phyloP scores from a whole-genome alignment of 2,888 invertebrate species.

The Bombylius discolor region DNA sequence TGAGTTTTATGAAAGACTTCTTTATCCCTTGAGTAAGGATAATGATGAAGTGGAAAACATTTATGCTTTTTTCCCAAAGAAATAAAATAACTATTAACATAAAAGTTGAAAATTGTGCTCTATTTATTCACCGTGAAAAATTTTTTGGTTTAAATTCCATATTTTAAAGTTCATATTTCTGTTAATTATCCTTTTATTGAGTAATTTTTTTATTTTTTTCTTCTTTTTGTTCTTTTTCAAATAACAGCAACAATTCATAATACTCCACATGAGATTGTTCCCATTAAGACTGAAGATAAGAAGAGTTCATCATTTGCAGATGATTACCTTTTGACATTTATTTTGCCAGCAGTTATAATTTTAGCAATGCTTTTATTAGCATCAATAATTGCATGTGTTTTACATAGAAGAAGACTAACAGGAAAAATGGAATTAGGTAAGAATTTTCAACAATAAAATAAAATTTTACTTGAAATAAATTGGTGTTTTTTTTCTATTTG shows the following conservation, averaged over 20 bases:
- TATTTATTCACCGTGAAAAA: too few relatives aligned
- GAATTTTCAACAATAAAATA: neutral
- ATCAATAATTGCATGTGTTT: constrained; percentile 72
- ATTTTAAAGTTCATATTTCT: too few relatives aligned
- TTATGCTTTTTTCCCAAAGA: too few relatives aligned
- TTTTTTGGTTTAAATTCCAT: too few relatives aligned
- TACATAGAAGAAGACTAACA: constrained; percentile 70
- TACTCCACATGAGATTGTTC: constrained; percentile 26
- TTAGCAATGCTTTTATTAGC: constrained; percentile 78
- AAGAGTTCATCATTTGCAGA: constrained; percentile 39
- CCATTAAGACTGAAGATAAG: constrained; percentile 27
- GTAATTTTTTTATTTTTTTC: neutral
- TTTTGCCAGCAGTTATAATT: constrained; percentile 80
- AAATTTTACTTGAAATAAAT: neutral
- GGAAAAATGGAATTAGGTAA: constrained; percentile 68
- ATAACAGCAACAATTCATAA: constrained; percentile 22
- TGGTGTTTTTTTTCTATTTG: neutral
- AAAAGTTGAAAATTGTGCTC: too few relatives aligned
- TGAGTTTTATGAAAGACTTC: too few relatives aligned
- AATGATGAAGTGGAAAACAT: too few relatives aligned
- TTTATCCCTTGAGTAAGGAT: too few relatives aligned
- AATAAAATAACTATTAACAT: too few relatives aligned
- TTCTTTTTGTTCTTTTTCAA: neutral
- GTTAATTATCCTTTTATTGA: neutral
- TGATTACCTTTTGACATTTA: constrained; percentile 66